These are phyloP conservation scores for Megaustenia siamemsis DNA, from an alignment of 2,888 invertebrate genomes.

Conservation along the genomic window DNA sequence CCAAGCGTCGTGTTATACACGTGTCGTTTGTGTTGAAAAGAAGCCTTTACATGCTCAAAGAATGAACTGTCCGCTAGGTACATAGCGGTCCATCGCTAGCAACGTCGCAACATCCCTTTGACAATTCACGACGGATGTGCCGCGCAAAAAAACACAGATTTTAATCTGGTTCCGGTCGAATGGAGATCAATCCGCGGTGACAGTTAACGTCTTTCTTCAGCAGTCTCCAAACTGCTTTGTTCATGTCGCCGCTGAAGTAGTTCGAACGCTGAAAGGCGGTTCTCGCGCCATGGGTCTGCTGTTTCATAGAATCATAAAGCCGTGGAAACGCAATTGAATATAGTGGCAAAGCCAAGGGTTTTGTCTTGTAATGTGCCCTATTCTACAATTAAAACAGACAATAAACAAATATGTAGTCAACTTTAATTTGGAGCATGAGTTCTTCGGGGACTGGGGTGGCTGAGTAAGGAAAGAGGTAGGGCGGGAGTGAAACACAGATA, in stretches of 20 bases:
- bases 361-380: neutral
- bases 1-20: neutral
- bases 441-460: neutral
- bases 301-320: conserved; percentile 1
- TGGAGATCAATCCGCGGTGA: conserved; percentile 43
- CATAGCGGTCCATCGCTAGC: neutral
- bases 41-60: conserved; percentile 16
- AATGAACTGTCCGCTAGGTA: conserved; percentile 13
- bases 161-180: conserved; percentile 51
- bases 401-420: neutral
- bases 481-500: conserved; percentile 36
- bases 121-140: conserved; percentile 39
- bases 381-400: neutral
- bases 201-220: conserved; percentile 48
- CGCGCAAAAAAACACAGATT: conserved; percentile 36
- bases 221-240: conserved; percentile 37
- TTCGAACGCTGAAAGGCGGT: conserved; percentile 41
- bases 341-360: conserved; percentile 23
- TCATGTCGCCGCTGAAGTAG: conserved; percentile 4
- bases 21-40: conserved; percentile 27
- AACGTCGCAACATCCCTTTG: conserved; percentile 3
- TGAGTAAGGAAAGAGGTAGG: conserved; percentile 7
- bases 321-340: conserved; percentile 43
- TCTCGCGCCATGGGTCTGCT: conserved; percentile 3
- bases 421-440: neutral